Conservation (phyloP, 1,140 invertebrate species). For the Telenomus remus region DNA sequence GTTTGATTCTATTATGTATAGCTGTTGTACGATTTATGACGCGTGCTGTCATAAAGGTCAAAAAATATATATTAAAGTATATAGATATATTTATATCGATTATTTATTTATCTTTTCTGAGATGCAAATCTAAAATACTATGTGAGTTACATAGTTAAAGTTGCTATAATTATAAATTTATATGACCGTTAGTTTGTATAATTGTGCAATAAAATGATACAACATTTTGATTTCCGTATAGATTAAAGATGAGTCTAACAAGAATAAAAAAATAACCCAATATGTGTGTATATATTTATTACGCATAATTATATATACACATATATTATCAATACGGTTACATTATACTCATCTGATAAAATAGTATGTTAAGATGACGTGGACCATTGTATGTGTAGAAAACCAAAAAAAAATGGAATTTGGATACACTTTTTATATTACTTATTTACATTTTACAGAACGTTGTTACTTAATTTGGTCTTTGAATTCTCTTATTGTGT, state of each 20-base stretch:
- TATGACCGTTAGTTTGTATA: conserved; percentile 49
- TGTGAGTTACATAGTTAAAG: conserved; percentile 36
- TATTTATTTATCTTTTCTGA: conserved; percentile 35
- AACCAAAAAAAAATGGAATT: conserved; percentile 45
- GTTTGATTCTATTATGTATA: conserved; percentile 29
- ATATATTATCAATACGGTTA: conserved; percentile 51
- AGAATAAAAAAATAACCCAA: conserved; percentile 3
- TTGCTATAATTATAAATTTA: conserved; percentile 54
- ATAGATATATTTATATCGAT: conserved; percentile 39
- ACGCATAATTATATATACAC: no score
- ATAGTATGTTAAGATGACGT: conserved; percentile 51
- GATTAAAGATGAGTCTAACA: conserved; percentile 41
- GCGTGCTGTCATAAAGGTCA: conserved; percentile 29
- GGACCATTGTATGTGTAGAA: conserved; percentile 53
- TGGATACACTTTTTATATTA: conserved; percentile 58
- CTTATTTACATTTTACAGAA: conserved; percentile 52
- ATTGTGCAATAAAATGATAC: conserved; percentile 40
- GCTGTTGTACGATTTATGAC: conserved; percentile 29
- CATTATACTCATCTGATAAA: conserved; percentile 49
- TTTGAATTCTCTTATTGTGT: conserved; percentile 55
- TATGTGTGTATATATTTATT: no score
- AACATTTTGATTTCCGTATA: conserved; percentile 33
- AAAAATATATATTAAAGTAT: conserved; percentile 8
- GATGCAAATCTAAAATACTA: conserved; percentile 20
- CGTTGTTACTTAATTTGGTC: conserved; percentile 51